phyloP scores from a whole-genome alignment of 2,113 vertebrate species.

The Xenopus tropicalis region UCB_Xtro_10.0 CM004450.2:25215001-25215500 shows the following conservation, averaged over 20 bases:
- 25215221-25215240: conserved; percentile 89
- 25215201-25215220: conserved; percentile 89
- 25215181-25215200: conserved; percentile 66
- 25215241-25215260: conserved; percentile 75
- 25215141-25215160: not conserved
- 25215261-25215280: conserved; percentile 73
- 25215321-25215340: conserved; percentile 59
- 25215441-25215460: no score
- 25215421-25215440: no score
- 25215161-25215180: not conserved
- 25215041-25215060: conserved; percentile 91
- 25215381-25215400: no score
- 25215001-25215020: conserved; percentile 92
- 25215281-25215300: conserved; percentile 76
- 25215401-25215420: no score
- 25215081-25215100: no score
- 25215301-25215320: conserved; percentile 71
- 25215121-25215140: not conserved
- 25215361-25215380: not conserved
- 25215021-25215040: conserved; percentile 85
- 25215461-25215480: no score
- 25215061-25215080: conserved; percentile 83
- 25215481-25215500: no score
- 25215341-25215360: conserved; percentile 61
- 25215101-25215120: not conserved